Percentiles rank a stretch among this genome's conserved stretches.
These are phyloP conservation scores for Chesias legatella DNA, from an alignment of 2,888 invertebrate genomes.

Conservation along the genomic window DNA sequence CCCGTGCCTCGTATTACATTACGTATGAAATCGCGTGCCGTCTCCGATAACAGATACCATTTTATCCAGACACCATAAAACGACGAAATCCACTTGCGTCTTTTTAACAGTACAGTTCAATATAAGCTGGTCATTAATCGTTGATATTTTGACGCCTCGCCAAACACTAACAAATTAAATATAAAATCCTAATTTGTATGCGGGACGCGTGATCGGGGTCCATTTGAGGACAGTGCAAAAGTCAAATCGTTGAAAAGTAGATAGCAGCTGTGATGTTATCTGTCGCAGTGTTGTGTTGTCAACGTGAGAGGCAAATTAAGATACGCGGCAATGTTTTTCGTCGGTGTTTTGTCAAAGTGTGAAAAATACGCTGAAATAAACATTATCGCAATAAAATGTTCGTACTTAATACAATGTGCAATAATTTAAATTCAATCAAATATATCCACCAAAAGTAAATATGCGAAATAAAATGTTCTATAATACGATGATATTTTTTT, in stretches of 20 bases:
- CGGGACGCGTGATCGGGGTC: slow-evolving; percentile 50
- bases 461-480: too few species aligned
- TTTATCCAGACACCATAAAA: slow-evolving; percentile 36
- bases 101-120: slow-evolving; percentile 26
- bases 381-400: too few species aligned
- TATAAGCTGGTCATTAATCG: slow-evolving; percentile 36
- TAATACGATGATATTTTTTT: too few species aligned
- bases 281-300: slow-evolving; percentile 24
- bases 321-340: slow-evolving; percentile 9
- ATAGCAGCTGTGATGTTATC: slow-evolving; percentile 29
- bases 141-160: slow-evolving; percentile 68
- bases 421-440: too few species aligned
- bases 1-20: slow-evolving; percentile 68
- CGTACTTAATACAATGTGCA: too few species aligned
- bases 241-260: slow-evolving; percentile 34
- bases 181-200: slow-evolving; percentile 66
- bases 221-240: slow-evolving; percentile 40
- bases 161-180: slow-evolving; percentile 66
- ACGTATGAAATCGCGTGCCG: slow-evolving; percentile 66
- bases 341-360: slow-evolving; percentile 10
- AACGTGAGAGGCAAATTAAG: slow-evolving; percentile 18
- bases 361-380: neutral
- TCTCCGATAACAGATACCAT: slow-evolving; percentile 53
- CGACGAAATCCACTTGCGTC: slow-evolving; percentile 5
- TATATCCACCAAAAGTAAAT: too few species aligned